phyloP scores from a whole-genome alignment of 2,888 invertebrate species.

The Dione juno region DNA sequence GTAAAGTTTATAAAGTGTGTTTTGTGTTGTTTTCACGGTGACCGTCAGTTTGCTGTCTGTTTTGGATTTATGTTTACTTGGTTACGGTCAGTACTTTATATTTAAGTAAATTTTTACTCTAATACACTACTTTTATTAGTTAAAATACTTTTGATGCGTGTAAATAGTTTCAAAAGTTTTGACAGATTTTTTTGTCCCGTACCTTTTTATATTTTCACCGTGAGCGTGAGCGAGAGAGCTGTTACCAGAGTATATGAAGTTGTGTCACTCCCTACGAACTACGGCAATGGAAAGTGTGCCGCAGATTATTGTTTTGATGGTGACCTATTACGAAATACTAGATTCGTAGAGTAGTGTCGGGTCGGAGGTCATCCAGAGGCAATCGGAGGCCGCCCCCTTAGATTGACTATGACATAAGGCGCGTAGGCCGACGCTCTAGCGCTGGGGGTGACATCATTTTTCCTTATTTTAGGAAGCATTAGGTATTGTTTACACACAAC shows the following conservation, averaged over 20 bases:
- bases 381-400: conserved; percentile 55
- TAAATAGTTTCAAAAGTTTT: conserved; percentile 74
- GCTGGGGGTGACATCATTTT: conserved; percentile 65
- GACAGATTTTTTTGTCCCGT: conserved; percentile 63
- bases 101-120: conserved; percentile 15
- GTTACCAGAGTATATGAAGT: conserved; percentile 55
- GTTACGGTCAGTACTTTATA: conserved; percentile 68
- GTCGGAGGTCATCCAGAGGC: conserved; percentile 53
- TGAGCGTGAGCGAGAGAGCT: conserved; percentile 64
- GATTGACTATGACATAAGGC: conserved; percentile 56
- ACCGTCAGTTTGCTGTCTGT: conserved; percentile 65
- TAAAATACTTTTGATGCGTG: conserved; percentile 56
- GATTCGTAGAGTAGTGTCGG: conserved; percentile 54
- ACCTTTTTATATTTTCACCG: conserved; percentile 51
- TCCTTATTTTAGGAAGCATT: conserved; percentile 58
- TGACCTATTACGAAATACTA: conserved; percentile 73
- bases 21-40: conserved; percentile 76
- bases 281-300: conserved; percentile 73
- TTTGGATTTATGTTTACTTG: conserved; percentile 81
- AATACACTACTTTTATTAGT: conserved; percentile 9
- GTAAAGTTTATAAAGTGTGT: conserved; percentile 70
- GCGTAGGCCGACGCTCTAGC: conserved; percentile 59
- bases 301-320: conserved; percentile 76
- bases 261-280: conserved; percentile 64
- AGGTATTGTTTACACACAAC: conserved; percentile 42